Evolutionary conservation across 2,797 vertebrate species (phyloP).

Genomic region (Squalus acanthias): DNA sequence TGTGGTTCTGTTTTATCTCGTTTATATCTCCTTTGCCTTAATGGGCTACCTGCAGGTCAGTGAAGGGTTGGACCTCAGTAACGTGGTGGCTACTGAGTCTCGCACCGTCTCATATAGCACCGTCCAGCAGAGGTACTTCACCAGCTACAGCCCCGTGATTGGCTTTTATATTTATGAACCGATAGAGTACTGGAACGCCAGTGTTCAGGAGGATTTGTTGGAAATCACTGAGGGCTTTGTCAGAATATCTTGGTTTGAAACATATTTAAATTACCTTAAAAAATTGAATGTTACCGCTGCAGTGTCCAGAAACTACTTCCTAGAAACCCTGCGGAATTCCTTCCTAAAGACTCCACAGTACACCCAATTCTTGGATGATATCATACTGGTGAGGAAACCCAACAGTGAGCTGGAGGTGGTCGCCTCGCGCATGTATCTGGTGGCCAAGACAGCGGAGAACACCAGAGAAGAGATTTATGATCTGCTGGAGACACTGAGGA

Average conservation of each 20-base stretch:
- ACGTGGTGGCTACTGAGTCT: slow-evolving; percentile 90
- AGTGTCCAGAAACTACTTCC: slow-evolving; percentile 87
- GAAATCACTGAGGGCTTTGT: slow-evolving; percentile 97
- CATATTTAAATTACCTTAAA: slow-evolving; percentile 87
- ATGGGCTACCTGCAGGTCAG: slow-evolving; percentile 96
- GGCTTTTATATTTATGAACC: slow-evolving; percentile 98
- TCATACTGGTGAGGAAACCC: slow-evolving; percentile 89
- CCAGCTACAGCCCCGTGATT: slow-evolving; percentile 93
- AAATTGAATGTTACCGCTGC: slow-evolving; percentile 84
- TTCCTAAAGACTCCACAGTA: slow-evolving; percentile 84
- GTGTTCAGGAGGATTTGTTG: slow-evolving; percentile 88
- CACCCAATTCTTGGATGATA: slow-evolving; percentile 91
- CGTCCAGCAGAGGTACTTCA: slow-evolving; percentile 95
- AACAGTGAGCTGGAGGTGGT: slow-evolving; percentile 84
- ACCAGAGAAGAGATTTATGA: slow-evolving; percentile 95
- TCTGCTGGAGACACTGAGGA: slow-evolving; percentile 89
- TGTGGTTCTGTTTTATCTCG: slow-evolving; percentile 95
- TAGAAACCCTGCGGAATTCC: slow-evolving; percentile 76
- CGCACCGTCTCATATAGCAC: slow-evolving; percentile 86
- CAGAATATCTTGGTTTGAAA: slow-evolving; percentile 96
- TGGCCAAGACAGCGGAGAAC: slow-evolving; percentile 95
- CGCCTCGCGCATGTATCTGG: slow-evolving; percentile 91
- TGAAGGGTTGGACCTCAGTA: slow-evolving; percentile 92
- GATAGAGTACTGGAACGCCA: slow-evolving; percentile 94
- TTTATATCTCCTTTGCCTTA: slow-evolving; percentile 98